Conservation (phyloP, 2,797 vertebrate genomes). For the Miichthys miiuy region DNA sequence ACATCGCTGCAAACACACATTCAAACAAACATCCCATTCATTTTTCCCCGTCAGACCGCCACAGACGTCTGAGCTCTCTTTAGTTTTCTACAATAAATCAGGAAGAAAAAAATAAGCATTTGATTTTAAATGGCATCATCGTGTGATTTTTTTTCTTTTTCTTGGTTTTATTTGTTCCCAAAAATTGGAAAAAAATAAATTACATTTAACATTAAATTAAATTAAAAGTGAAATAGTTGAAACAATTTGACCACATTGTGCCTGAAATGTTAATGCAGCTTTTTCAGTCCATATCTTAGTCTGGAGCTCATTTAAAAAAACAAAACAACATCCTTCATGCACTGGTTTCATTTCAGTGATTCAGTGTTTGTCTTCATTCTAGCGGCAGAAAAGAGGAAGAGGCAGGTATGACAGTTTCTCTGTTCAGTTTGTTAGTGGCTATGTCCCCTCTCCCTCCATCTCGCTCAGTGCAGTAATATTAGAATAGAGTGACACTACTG, state of each 20-base stretch:
- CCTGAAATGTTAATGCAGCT: constrained; percentile 79
- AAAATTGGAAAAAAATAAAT: constrained; percentile 82
- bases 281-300: constrained; percentile 71
- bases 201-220: constrained; percentile 85
- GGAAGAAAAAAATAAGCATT: constrained; percentile 61
- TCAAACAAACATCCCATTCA: constrained; percentile 46
- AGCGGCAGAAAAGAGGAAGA: constrained; percentile 66
- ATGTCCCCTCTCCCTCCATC: constrained; percentile 62
- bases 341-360: constrained; percentile 68
- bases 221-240: constrained; percentile 83
- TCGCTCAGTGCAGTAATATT: constrained; percentile 74
- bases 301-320: constrained; percentile 56
- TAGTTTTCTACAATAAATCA: constrained; percentile 67
- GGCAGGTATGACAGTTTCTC: constrained; percentile 72
- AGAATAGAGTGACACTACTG: constrained; percentile 68
- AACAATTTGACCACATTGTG: constrained; percentile 79
- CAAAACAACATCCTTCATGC: constrained; percentile 73
- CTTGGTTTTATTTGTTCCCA: constrained; percentile 81
- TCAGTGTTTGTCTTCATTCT: constrained; percentile 70
- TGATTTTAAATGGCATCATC: constrained; percentile 77
- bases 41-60: constrained; percentile 49
- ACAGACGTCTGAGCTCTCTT: constrained; percentile 63
- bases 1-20: constrained; percentile 56
- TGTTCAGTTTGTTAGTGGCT: constrained; percentile 85
- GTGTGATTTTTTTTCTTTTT: constrained; percentile 58